Base-by-base conservation (phyloP, 1,140 invertebrate genomes). In the Drosophila teissieri region DNA sequence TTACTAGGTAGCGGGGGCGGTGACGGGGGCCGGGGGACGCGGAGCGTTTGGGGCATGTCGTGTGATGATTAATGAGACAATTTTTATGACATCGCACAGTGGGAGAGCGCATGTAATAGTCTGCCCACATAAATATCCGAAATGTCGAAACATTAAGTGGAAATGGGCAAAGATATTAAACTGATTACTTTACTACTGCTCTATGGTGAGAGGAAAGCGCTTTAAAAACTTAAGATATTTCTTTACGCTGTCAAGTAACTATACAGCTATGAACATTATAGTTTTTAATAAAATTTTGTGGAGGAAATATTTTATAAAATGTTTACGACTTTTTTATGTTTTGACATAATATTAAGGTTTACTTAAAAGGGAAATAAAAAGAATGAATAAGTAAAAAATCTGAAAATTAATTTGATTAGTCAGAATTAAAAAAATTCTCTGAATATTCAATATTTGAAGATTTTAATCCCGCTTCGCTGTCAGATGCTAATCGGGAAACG, bases 21-120 rank as follows among this genome's bases (percentile, higher is more conserved):
- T 17, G 48, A 3, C 3, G 10, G 4, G 2, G 27, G 27, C 7
- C 17, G n/a, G 39, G 39, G 39, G 39, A 7, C 34, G 51, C 42
- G 51, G 39, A 17, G 19, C 17, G 11, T 17, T 17, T 8, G 10
- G 22, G 48, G 68, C 82, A 78, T 86, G 78, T 75, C 74, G 76
- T 62, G 78, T 52, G 80, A 91, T 91, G 88, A 91, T 91, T 84
- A 91, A 91, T 91, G 88, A 74, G 80, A 84, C 80, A 84, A 88
- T 84, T 81, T 88, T 81, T 84, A 84, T 88, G 74, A 63, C 77
- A 48, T 36, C 22, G 73, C 57, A 89, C 90, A 78, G 83, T 86
- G 83, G 75, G 22, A 31, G 68, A 42, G 27, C 4, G 24, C 15
- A 36, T 48, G 37, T 42, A 12, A 45, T 36, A 45, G 55, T 54